Base-by-base conservation (phyloP, 2,113 vertebrate genomes). In the Clarias gariepinus region DNA sequence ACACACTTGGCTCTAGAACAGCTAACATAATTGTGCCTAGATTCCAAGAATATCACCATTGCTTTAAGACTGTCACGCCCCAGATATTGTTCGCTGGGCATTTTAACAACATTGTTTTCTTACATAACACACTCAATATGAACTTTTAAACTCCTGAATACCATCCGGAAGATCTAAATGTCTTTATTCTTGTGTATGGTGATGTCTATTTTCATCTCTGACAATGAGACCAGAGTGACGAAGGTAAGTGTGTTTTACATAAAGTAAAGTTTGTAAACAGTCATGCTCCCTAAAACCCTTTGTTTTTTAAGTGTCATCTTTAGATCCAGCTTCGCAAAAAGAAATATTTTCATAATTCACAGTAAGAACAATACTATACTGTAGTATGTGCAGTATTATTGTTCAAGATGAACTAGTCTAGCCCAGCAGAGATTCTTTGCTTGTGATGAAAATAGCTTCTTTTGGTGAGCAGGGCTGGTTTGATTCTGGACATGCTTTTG, bases 1-100 rank as follows among this genome's bases (percentile, higher is more conserved):
- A 94, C 94, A 92, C 89, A 91, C 92, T 92, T 92, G 91, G 84
- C 92, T 92, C 85, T 89, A 91, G 91, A 94, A 93, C 91, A 93
- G 94, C 94, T 94, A 90, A 93, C 88, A 89, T 92, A 93, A 93
- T 94, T 94, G 94, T 93, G 93, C 93, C 91, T 90, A 84, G 92
- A 93, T 88, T 88, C 87, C 82, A 68, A 86, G 82, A 85, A 90
- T 90, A 84, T 90, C 87, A 85, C 68, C 52, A 57, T 61, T 85
- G 77, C 52, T 86, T 81, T 85, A 81, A 87, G 85, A 88, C 41
- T 53, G 78, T 84, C 55, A 77, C 64, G 28, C 82, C 66, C 66
- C 87, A 87, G 47, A 73, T 84, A 77, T 71, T 84, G 58, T 87
- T 82, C 60, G 28, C 55, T 84, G 83, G 80, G 79, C 19, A 57